Evolutionary conservation across 2,113 vertebrate genomes (phyloP).

Genomic region (Larimichthys polyactis): DNA sequence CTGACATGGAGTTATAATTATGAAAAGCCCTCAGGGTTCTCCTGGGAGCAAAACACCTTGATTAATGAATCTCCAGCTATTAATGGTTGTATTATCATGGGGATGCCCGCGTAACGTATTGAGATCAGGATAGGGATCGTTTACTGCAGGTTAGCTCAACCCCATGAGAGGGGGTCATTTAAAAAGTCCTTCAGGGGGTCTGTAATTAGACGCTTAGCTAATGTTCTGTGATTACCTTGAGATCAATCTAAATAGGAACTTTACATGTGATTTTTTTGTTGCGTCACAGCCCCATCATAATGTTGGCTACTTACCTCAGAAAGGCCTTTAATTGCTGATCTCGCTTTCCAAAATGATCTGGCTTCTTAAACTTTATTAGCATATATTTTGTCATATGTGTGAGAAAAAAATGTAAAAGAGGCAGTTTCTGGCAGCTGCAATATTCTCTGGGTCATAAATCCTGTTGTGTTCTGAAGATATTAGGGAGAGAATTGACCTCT

Average conservation of each 20-base stretch:
- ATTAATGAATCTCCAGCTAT: slow-evolving; percentile 68
- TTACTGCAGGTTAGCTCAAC: slow-evolving; percentile 56
- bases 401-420: neutral
- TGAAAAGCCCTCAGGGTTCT: slow-evolving; percentile 61
- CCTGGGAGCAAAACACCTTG: slow-evolving; percentile 67
- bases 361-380: neutral
- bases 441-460: neutral
- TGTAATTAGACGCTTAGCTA: slow-evolving; percentile 65
- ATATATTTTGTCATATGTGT: neutral
- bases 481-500: neutral
- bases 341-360: neutral
- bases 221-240: slow-evolving; percentile 56
- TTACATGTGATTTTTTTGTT: slow-evolving; percentile 20
- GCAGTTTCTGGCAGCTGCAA: neutral
- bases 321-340: neutral
- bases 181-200: slow-evolving; percentile 53
- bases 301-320: neutral
- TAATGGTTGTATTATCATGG: slow-evolving; percentile 59
- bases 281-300: neutral
- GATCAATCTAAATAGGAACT: slow-evolving; percentile 43
- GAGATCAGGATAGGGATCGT: slow-evolving; percentile 49
- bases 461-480: slow-evolving; percentile 15
- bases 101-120: slow-evolving; percentile 40
- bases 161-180: slow-evolving; percentile 56
- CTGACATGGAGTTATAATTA: slow-evolving; percentile 67